phyloP scores from a whole-genome alignment of 1,140 invertebrate genomes.

The Drosophila melanica region DNA sequence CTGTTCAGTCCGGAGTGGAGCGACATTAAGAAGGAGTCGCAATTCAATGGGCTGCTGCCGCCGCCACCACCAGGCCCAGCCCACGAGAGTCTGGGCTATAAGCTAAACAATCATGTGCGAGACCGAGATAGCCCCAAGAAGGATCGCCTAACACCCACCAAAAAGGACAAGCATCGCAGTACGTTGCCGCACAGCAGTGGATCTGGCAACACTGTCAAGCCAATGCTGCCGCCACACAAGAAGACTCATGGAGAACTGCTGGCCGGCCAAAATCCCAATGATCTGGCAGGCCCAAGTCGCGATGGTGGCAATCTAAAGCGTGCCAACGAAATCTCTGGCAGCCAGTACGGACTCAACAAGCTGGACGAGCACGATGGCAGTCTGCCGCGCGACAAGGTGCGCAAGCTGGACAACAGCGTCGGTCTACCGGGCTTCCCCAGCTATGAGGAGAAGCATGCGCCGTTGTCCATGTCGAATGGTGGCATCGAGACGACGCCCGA shows the following conservation, averaged over 20 bases:
- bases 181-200: slow-evolving; percentile 29
- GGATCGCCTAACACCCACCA: slow-evolving; percentile 69
- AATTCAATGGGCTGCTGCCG: slow-evolving; percentile 63
- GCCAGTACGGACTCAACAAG: slow-evolving; percentile 64
- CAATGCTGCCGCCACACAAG: slow-evolving; percentile 53
- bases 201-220: slow-evolving; percentile 24
- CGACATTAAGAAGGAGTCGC: slow-evolving; percentile 70
- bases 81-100: slow-evolving; percentile 56
- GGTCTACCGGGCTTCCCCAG: slow-evolving; percentile 46
- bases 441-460: slow-evolving; percentile 67
- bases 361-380: slow-evolving; percentile 63
- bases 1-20: slow-evolving; percentile 81
- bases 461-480: slow-evolving; percentile 70
- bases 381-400: slow-evolving; percentile 68
- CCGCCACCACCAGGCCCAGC: slow-evolving; percentile 47
- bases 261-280: slow-evolving; percentile 31
- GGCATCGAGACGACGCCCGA: slow-evolving; percentile 83
- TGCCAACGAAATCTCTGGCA: slow-evolving; percentile 59
- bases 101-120: slow-evolving; percentile 66
- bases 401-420: slow-evolving; percentile 64
- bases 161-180: slow-evolving; percentile 71
- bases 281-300: slow-evolving; percentile 47
- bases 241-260: slow-evolving; percentile 29
- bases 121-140: slow-evolving; percentile 72
- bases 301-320: slow-evolving; percentile 61